Base-by-base conservation (phyloP, 2,113 vertebrate genomes). In the Uria lomvia region DNA sequence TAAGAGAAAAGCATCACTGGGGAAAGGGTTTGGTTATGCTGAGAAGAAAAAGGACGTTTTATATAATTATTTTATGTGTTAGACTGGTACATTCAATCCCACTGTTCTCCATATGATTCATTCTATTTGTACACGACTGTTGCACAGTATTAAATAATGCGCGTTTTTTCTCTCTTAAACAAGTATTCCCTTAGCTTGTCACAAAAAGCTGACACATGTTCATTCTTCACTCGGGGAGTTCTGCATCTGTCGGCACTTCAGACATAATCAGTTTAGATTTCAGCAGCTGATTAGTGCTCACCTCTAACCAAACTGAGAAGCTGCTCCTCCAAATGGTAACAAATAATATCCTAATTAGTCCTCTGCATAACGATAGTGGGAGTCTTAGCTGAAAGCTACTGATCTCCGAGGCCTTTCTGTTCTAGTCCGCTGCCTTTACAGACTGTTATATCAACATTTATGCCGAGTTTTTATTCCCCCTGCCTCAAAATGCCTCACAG, bases 191-290 rank as follows among this genome's bases (percentile, higher is more conserved):
- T 88, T 91, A 67, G 83, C 88, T 97, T 86, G 90, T 96, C 79
- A 63, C 58, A 52, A 71, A 96, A 96, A 96, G 89, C 75, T 94
- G 96, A 97, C 93, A 94, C 97, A 92, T 92, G 96, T 97, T 97
- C 65, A 8, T 97, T 87, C 97, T 97, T 97, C 92, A 92, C 90
- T 91, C 32, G 5, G 94, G 94, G 92, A 94, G 63, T 88, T 95
- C 88, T 96, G 93, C 97, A 97, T 98, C 97, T 98, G 97, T 98
- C 94, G 96, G 95, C 96, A 97, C 97, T 98, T 98, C 97, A 98
- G 97, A 97, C 97, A 96, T 97, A 97, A 98, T 98, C 98, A 97
- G 97, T 98, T 98, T 97, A 98, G 97, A 97, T 98, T 98, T 97
- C 97, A 96, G 70, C 97, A 97, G 96, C 91, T 98, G 98, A 98